These are phyloP conservation scores for Acyrthosiphon pisum DNA, from an alignment of 1,140 invertebrate genomes.

Conservation along the genomic window DNA sequence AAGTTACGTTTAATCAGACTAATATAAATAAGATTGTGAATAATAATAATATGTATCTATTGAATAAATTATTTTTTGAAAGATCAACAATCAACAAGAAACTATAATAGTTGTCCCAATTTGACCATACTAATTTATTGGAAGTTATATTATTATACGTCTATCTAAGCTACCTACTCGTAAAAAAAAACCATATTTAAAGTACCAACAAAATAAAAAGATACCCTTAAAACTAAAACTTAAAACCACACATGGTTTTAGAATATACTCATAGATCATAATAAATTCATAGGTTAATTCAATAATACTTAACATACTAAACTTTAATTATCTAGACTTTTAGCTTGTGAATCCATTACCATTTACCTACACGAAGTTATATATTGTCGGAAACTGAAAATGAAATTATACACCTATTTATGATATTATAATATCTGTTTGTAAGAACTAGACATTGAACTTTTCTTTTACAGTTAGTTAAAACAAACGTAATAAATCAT, in stretches of 20 bases:
- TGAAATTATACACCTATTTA: not conserved
- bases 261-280: not conserved
- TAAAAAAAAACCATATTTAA: no score
- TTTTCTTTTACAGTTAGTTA: not conserved
- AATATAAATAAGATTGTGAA: no score
- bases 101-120: no score
- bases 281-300: not conserved
- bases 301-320: not conserved
- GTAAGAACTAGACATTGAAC: not conserved
- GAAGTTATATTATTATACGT: no score
- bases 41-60: no score
- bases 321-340: not conserved
- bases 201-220: no score
- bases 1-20: no score
- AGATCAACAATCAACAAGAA: no score
- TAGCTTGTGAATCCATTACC: not conserved
- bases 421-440: not conserved
- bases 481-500: constrained; percentile 14
- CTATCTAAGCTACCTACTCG: no score
- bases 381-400: not conserved
- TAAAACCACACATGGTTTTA: not conserved
- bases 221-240: not conserved
- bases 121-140: no score
- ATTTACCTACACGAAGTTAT: not conserved
- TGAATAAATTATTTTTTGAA: no score